Conservation (phyloP, 1,140 invertebrate species). For the Archivesica marissinica region DNA sequence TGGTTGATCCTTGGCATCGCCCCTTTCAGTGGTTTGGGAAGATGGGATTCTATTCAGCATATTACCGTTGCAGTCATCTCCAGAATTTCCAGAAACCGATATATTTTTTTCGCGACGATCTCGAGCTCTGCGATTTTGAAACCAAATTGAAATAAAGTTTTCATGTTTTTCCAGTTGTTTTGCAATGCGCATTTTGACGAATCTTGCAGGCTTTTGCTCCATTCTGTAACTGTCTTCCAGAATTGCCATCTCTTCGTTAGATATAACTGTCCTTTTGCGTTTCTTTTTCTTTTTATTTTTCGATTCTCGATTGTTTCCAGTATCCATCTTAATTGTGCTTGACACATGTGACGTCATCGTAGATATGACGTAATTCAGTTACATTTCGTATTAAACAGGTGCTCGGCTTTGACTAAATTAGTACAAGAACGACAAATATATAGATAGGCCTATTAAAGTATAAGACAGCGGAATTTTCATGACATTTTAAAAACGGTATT, state of each 20-base stretch:
- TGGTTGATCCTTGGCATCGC: neutral
- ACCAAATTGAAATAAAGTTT: constrained; percentile 63
- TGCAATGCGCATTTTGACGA: constrained; percentile 20
- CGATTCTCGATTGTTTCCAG: neutral
- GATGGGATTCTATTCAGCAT: neutral
- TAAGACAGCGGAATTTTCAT: too few relatives aligned
- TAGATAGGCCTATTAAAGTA: too few relatives aligned
- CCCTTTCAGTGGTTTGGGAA: neutral
- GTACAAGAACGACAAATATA: too few relatives aligned
- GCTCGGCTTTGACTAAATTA: too few relatives aligned
- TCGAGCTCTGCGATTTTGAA: constrained; percentile 59
- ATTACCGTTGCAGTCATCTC: neutral
- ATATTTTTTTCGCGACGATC: constrained; percentile 12
- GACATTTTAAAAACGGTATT: too few relatives aligned
- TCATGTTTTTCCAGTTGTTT: constrained; percentile 44
- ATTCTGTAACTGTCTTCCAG: constrained; percentile 34
- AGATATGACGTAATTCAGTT: neutral
- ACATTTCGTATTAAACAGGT: neutral
- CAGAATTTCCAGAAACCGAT: neutral
- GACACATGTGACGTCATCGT: constrained; percentile 25
- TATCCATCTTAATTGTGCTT: constrained; percentile 43
- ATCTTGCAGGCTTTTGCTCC: constrained; percentile 31
- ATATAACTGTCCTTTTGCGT: constrained; percentile 57
- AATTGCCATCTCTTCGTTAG: constrained; percentile 29
- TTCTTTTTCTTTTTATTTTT: constrained; percentile 62